Evolutionary conservation across 2,113 vertebrate species (phyloP).

Genomic region (Dicaeum eximium): DNA sequence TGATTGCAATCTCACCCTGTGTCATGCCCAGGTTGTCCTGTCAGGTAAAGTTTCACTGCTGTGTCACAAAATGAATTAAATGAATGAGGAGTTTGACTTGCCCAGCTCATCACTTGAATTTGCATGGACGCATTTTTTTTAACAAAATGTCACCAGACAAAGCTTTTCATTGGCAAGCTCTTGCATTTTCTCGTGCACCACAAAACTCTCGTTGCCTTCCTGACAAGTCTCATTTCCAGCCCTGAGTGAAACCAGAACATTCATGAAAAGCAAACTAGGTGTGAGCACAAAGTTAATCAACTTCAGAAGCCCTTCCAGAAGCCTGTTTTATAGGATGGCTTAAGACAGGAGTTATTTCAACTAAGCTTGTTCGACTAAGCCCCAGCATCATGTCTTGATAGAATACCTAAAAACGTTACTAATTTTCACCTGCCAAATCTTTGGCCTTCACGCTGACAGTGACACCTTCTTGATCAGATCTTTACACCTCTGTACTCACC

Average conservation of each 20-base stretch:
- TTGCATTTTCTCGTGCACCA: not conserved
- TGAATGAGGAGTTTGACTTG: not conserved
- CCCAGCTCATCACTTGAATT: not conserved
- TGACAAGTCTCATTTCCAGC: slow-evolving; percentile 3
- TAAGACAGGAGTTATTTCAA: not conserved
- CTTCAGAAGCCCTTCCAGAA: slow-evolving; percentile 22
- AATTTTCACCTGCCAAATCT: not conserved
- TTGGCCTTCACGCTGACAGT: not conserved
- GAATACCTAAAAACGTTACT: not conserved
- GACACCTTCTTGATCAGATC: not conserved
- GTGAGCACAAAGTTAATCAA: not conserved
- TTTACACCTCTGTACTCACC: not conserved
- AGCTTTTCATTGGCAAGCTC: not conserved
- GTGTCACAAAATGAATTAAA: not conserved
- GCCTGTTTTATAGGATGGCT: not conserved
- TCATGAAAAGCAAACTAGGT: not conserved
- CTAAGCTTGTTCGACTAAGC: not conserved
- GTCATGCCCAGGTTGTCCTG: not conserved
- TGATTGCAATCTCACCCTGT: not conserved
- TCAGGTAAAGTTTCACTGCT: not conserved
- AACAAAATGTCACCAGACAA: not conserved
- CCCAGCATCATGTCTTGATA: not conserved
- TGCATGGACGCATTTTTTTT: not conserved
- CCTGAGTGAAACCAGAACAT: slow-evolving; percentile 8
- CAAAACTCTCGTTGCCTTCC: not conserved